Evolutionary conservation across 2,113 vertebrate genomes (phyloP).

Genomic region (western clawed frog (Xenopus tropicalis)): UCB_Xtro_10.0 CM004447.2:109307001-109307500

Average conservation of each 20-base stretch:
- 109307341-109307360: constrained; percentile 23
- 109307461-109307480: no score
- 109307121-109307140: neutral
- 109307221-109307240: constrained; percentile 31
- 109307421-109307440: no score
- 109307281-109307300: constrained; percentile 22
- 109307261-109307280: constrained; percentile 19
- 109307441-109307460: no score
- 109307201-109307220: constrained; percentile 11
- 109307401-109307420: neutral
- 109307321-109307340: constrained; percentile 29
- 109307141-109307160: neutral
- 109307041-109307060: neutral
- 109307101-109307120: constrained; percentile 1
- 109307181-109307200: constrained; percentile 19
- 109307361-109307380: constrained; percentile 7
- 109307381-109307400: constrained; percentile 1
- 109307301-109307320: constrained; percentile 27
- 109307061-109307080: neutral
- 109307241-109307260: constrained; percentile 5
- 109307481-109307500: no score
- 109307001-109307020: no score
- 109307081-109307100: constrained; percentile 3
- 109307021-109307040: no score
- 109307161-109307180: neutral